Evolutionary conservation across 2,888 invertebrate genomes (phyloP).

Genomic region (Lycaena phlaeas): DNA sequence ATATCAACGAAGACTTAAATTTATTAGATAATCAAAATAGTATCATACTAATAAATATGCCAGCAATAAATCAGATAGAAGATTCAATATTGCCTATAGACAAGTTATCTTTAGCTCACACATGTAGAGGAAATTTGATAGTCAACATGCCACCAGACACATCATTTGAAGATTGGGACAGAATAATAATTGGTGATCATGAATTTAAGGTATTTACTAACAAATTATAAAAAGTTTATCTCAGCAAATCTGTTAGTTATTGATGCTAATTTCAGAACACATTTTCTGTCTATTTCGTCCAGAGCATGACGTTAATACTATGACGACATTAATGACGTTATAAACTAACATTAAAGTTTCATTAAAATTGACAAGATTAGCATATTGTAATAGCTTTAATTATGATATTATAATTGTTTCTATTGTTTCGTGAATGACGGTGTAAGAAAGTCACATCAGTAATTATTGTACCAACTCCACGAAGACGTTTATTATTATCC

Average conservation of each 20-base stretch:
- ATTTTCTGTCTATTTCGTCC: no score
- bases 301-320: no score
- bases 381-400: no score
- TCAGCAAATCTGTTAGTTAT: neutral
- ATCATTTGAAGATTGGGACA: neutral
- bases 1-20: neutral
- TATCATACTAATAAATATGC: neutral
- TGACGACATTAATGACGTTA: no score
- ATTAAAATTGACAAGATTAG: no score
- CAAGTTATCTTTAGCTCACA: neutral
- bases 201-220: conserved; percentile 9
- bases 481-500: no score
- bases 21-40: neutral
- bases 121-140: conserved; percentile 3
- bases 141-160: neutral
- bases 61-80: neutral
- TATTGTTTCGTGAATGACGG: no score
- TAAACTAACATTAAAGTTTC: no score
- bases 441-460: no score
- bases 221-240: neutral
- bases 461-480: no score
- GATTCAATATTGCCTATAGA: neutral
- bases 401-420: no score
- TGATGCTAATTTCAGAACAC: neutral
- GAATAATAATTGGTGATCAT: neutral